These are phyloP conservation scores for Cheilosia vernalis DNA, from an alignment of 2,888 invertebrate species.

Conservation along the genomic window DNA sequence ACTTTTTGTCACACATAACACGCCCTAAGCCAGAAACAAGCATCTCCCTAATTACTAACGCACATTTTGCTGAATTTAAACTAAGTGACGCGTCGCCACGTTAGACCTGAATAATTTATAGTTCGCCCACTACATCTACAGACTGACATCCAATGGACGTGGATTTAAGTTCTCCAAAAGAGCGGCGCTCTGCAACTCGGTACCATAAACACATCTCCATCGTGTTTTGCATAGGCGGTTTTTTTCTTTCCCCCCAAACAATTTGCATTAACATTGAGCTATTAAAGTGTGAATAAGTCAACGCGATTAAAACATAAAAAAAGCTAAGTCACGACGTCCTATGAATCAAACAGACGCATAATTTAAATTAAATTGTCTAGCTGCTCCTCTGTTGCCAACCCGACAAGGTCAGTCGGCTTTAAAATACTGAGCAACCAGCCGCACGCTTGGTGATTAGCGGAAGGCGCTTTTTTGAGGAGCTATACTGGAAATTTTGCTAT, in stretches of 20 bases:
- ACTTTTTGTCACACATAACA: too few relatives aligned
- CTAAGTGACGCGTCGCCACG: neutral
- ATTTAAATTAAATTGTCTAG: slow-evolving; percentile 57
- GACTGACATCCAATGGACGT: neutral
- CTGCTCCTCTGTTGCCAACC: slow-evolving; percentile 53
- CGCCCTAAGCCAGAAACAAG: too few relatives aligned
- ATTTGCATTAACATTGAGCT: neutral
- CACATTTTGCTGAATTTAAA: neutral
- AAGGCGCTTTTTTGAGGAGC: neutral
- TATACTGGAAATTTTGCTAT: neutral
- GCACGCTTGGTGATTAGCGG: slow-evolving; percentile 10
- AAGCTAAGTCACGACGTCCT: slow-evolving; percentile 28
- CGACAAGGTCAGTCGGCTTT: slow-evolving; percentile 49
- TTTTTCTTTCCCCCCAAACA: neutral
- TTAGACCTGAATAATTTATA: neutral
- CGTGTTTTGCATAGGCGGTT: neutral
- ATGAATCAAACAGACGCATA: slow-evolving; percentile 15
- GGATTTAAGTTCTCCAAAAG: neutral
- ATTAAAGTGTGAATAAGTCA: slow-evolving; percentile 44
- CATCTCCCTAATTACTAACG: too few relatives aligned
- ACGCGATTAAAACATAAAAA: slow-evolving; percentile 21
- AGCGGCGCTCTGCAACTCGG: neutral
- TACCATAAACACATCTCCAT: neutral
- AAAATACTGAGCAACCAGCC: neutral
- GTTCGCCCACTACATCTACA: slow-evolving; percentile 1